These are phyloP conservation scores for Uloborus diversus DNA, from an alignment of 1,140 invertebrate species.

Conservation along the genomic window DNA sequence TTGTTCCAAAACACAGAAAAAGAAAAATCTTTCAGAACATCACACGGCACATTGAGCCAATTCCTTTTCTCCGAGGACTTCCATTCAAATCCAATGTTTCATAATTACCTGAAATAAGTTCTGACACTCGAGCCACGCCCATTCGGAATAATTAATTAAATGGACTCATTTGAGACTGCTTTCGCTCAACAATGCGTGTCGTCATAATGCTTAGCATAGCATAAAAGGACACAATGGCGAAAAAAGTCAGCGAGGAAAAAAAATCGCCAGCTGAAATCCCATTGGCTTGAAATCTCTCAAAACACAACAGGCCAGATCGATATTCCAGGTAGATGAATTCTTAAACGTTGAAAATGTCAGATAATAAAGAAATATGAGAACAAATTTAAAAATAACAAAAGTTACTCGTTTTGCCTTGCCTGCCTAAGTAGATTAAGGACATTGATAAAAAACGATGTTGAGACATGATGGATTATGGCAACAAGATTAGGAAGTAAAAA, in stretches of 20 bases:
- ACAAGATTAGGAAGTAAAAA: constrained; percentile 38
- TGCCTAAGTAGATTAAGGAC: constrained; percentile 54
- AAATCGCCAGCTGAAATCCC: constrained; percentile 22
- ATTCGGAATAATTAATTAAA: not conserved
- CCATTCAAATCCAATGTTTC: constrained; percentile 11
- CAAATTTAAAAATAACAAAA: constrained; percentile 18
- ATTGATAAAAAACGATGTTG: constrained; percentile 50
- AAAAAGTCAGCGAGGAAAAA: not conserved
- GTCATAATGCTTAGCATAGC: not conserved
- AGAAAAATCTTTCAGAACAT: too few species aligned
- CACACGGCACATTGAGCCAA: not conserved
- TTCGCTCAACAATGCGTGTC: too few species aligned
- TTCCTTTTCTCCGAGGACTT: not conserved
- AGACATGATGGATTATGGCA: constrained; percentile 30
- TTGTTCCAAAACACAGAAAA: too few species aligned
- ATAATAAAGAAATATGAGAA: constrained; percentile 56
- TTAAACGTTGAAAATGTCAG: constrained; percentile 52
- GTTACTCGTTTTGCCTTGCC: constrained; percentile 9
- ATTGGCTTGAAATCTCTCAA: constrained; percentile 35
- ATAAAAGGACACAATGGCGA: not conserved
- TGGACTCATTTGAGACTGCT: too few species aligned
- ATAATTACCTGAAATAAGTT: not conserved
- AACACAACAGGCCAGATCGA: constrained; percentile 34
- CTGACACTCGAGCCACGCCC: not conserved
- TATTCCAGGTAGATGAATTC: constrained; percentile 54